phyloP scores from a whole-genome alignment of 1,140 invertebrate genomes.

The Pachyrhynchus sulphureomaculatus region DNA sequence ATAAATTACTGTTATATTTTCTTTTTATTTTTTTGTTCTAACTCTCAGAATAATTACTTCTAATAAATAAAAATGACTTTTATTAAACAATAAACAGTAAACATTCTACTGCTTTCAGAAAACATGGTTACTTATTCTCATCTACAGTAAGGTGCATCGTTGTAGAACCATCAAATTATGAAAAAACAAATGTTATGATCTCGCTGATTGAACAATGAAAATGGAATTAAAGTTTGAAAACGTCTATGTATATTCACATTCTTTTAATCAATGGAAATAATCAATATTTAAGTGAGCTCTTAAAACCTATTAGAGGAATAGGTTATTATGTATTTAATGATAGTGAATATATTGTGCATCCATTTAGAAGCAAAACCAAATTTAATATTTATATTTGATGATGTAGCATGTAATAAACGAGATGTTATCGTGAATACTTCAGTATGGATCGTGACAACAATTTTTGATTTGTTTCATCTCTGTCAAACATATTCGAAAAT shows the following conservation, averaged over 20 bases:
- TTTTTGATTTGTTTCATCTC: conserved; percentile 45
- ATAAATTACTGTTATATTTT: too few relatives aligned
- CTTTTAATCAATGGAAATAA: conserved; percentile 46
- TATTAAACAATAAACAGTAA: too few relatives aligned
- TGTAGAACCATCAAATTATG: conserved; percentile 36
- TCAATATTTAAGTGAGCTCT: conserved; percentile 36
- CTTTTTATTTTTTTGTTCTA: too few relatives aligned
- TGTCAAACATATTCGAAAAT: conserved; percentile 49
- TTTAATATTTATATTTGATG: conserved; percentile 49
- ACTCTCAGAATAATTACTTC: too few relatives aligned
- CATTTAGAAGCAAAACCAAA: conserved; percentile 38
- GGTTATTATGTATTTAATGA: conserved; percentile 39
- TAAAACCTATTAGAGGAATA: conserved; percentile 37
- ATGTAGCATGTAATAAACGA: conserved; percentile 43
- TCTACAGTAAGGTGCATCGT: conserved; percentile 33
- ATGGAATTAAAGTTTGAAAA: conserved; percentile 49
- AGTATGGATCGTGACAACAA: conserved; percentile 34
- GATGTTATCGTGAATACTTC: conserved; percentile 45
- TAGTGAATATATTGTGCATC: conserved; percentile 38
- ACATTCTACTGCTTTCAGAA: too few relatives aligned
- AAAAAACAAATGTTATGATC: conserved; percentile 41
- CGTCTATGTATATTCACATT: conserved; percentile 50
- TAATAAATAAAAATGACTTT: too few relatives aligned
- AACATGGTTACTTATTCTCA: conserved; percentile 26
- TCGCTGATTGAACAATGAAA: conserved; percentile 35